Evolutionary conservation across 2,888 invertebrate species (phyloP).

Genomic region (Rhagonycha lutea): DNA sequence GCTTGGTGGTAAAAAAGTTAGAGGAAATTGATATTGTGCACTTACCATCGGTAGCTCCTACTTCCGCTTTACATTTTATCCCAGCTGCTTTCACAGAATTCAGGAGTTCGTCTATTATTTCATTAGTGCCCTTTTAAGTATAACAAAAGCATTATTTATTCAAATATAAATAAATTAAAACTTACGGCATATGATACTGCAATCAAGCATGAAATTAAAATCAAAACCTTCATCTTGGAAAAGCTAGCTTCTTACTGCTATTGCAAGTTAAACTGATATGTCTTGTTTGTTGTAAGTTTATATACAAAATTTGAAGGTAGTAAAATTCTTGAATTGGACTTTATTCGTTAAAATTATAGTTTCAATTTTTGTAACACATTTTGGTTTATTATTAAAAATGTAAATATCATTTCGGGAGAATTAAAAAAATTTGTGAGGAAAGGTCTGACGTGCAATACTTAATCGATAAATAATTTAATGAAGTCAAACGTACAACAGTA

Average conservation of each 20-base stretch:
- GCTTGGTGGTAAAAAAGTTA: background rate
- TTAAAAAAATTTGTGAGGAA: background rate
- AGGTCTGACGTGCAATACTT: background rate
- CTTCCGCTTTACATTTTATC: background rate
- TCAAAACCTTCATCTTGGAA: background rate
- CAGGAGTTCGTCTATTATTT: background rate
- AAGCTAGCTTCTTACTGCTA: background rate
- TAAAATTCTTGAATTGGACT: background rate
- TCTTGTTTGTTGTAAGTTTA: background rate
- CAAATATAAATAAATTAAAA: background rate
- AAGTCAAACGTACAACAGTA: background rate
- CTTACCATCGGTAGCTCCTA: conserved; percentile 1
- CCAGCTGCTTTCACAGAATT: background rate
- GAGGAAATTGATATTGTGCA: background rate
- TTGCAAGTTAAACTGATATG: background rate
- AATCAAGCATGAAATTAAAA: background rate
- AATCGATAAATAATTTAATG: background rate
- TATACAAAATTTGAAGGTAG: background rate
- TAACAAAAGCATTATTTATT: background rate
- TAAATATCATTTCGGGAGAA: background rate
- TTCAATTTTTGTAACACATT: background rate
- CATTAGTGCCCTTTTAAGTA: background rate
- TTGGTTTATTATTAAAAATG: background rate
- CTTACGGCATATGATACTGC: background rate
- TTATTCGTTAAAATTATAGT: background rate